Conservation (phyloP, 2,797 vertebrate genomes). For the Ispidina lecontei region DNA sequence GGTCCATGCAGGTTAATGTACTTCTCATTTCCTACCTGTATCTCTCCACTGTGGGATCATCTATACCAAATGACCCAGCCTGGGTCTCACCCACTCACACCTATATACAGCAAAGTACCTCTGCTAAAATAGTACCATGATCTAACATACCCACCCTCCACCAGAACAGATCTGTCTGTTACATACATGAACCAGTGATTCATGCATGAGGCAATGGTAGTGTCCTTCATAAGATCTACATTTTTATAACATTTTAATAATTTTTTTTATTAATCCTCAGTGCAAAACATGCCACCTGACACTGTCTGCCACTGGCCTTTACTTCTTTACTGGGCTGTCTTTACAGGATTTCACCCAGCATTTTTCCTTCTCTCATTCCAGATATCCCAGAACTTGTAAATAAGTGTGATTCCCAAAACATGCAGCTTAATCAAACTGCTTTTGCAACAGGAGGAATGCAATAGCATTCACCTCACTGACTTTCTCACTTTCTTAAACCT, state of each 20-base stretch:
- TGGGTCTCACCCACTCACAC: neutral
- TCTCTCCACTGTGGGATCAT: neutral
- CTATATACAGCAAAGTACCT: neutral
- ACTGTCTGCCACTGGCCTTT: neutral
- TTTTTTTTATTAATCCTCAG: neutral
- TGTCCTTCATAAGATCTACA: neutral
- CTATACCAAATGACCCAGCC: neutral
- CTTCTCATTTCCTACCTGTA: neutral
- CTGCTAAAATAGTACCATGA: fast-evolving
- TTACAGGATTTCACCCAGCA: neutral
- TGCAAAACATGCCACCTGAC: neutral
- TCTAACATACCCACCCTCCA: neutral
- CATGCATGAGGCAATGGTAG: neutral
- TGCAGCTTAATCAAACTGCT: neutral
- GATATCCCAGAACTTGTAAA: neutral
- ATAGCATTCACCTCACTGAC: neutral
- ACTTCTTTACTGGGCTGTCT: neutral
- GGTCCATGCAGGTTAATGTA: neutral
- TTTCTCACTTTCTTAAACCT: neutral
- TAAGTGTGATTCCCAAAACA: neutral
- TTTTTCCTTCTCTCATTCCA: neutral
- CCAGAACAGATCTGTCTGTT: neutral
- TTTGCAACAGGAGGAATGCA: neutral
- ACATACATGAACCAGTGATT: fast-evolving
- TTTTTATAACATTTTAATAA: too few species aligned